These are phyloP conservation scores for Ichneumon xanthorius DNA, from an alignment of 2,888 invertebrate genomes.

Conservation along the genomic window DNA sequence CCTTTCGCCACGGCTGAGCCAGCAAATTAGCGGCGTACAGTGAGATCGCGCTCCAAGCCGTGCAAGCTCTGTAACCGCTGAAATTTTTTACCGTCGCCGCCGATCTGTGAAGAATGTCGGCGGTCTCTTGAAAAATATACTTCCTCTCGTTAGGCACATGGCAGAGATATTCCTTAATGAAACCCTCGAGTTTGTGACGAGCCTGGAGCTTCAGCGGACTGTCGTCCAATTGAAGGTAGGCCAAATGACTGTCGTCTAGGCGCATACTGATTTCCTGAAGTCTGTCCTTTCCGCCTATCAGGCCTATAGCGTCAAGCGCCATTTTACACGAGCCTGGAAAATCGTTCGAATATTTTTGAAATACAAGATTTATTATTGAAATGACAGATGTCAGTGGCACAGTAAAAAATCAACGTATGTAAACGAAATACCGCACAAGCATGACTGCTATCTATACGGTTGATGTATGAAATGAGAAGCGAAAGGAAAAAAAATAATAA, in stretches of 20 bases:
- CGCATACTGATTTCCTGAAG: constrained; percentile 90
- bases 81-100: constrained; percentile 90
- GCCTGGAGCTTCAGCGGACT: constrained; percentile 91
- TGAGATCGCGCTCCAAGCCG: constrained; percentile 94
- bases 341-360: not conserved
- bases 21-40: constrained; percentile 94
- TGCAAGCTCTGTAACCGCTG: constrained; percentile 92
- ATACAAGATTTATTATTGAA: not conserved
- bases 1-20: constrained; percentile 95
- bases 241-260: constrained; percentile 91
- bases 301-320: constrained; percentile 78
- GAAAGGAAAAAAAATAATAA: not conserved
- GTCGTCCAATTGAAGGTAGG: constrained; percentile 92
- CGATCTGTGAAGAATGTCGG: constrained; percentile 91
- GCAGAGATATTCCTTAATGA: constrained; percentile 92
- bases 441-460: not conserved
- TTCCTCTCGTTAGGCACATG: constrained; percentile 92
- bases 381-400: not conserved
- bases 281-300: constrained; percentile 84
- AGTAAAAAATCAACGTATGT: not conserved
- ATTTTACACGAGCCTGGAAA: constrained; percentile 71
- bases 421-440: not conserved
- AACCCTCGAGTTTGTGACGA: constrained; percentile 91
- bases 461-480: not conserved
- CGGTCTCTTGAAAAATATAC: constrained; percentile 91